Evolutionary conservation across 2,113 vertebrate species (phyloP).

Genomic region (Irena cyanogastra): DNA sequence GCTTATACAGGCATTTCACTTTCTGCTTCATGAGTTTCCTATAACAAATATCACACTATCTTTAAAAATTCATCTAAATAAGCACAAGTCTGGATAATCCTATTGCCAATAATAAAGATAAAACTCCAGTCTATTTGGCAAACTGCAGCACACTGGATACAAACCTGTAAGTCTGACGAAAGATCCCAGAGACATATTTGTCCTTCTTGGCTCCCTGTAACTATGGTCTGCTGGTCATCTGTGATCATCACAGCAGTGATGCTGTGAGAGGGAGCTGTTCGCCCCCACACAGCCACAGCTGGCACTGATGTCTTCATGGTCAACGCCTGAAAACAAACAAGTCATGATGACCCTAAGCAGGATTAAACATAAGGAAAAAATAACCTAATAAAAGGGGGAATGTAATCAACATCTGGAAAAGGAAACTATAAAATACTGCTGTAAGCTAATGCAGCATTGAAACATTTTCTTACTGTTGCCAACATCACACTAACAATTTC

Average conservation of each 20-base stretch:
- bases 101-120: neutral
- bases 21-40: neutral
- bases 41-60: neutral
- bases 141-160: neutral
- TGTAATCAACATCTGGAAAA: neutral
- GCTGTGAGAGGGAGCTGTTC: slow-evolving; percentile 73
- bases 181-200: slow-evolving; percentile 81
- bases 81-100: neutral
- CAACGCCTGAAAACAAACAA: slow-evolving; percentile 11
- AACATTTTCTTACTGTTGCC: neutral
- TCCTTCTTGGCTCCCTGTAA: slow-evolving; percentile 80
- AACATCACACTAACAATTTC: neutral
- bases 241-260: slow-evolving; percentile 79
- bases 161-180: slow-evolving; percentile 74
- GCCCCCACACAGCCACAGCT: slow-evolving; percentile 74
- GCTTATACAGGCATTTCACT: neutral
- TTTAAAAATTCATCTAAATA: neutral
- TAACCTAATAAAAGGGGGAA: rapidly evolving
- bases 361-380: neutral
- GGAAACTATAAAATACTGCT: neutral
- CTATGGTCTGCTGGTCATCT: slow-evolving; percentile 77
- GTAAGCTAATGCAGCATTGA: neutral
- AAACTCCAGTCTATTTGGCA: neutral
- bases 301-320: slow-evolving; percentile 59
- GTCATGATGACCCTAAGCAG: neutral